Percentiles rank a stretch among this genome's conserved stretches.
These are phyloP conservation scores for Umimayanthus kanabou DNA, from an alignment of 92 coral and sea anemone genomes.

Conservation along the genomic window DNA sequence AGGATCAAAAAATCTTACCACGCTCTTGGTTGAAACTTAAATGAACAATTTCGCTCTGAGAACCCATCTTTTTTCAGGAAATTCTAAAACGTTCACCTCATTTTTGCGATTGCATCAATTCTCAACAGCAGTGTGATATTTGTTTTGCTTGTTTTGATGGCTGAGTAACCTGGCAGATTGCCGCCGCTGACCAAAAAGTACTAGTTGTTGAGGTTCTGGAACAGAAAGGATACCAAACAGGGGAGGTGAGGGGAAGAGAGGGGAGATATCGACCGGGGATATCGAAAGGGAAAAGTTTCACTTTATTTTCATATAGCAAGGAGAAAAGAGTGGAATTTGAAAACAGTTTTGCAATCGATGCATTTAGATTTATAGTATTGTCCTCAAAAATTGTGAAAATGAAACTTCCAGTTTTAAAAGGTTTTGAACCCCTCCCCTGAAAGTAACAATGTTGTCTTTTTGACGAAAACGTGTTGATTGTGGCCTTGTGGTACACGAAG, in stretches of 20 bases:
- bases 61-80: constrained; percentile 24
- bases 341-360: not conserved
- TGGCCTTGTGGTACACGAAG: not conserved
- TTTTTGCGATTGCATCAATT: not conserved
- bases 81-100: constrained; percentile 1
- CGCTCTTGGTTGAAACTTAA: constrained; percentile 94
- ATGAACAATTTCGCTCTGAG: constrained; percentile 75
- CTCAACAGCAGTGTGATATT: constrained; percentile 7
- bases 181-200: constrained; percentile 16
- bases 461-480: not conserved
- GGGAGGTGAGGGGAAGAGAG: not conserved
- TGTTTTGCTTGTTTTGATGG: constrained; percentile 40
- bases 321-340: not conserved
- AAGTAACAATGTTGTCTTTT: not conserved
- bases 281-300: not conserved
- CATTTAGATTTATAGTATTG: not conserved
- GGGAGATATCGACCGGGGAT: not conserved
- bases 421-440: not conserved
- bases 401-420: not conserved
- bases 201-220: too few relatives aligned
- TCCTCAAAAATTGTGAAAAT: not conserved
- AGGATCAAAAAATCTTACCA: constrained; percentile 49
- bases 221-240: not conserved
- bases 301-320: not conserved
- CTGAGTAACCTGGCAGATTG: constrained; percentile 51